Conservation (phyloP, 2,113 vertebrate species). For the Penelope pileata region DNA sequence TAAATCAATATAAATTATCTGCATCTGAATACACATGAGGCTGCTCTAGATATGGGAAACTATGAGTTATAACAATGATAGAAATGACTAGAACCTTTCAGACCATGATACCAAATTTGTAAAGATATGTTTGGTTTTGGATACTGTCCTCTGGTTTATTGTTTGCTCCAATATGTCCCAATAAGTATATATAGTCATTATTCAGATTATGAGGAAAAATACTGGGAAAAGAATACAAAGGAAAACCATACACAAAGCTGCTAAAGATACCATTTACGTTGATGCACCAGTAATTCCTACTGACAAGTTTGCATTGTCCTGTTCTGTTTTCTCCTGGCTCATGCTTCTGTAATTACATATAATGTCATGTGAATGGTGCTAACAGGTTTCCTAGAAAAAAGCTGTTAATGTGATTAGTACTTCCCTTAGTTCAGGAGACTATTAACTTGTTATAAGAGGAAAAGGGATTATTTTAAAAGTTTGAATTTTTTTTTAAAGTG, state of each 20-base stretch:
- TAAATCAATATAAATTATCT: not conserved
- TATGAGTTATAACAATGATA: not conserved
- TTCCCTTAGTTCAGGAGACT: not conserved
- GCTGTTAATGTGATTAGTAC: fast-evolving
- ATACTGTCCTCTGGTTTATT: not conserved
- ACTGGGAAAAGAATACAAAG: fast-evolving
- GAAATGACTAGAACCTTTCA: not conserved
- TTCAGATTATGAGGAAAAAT: not conserved
- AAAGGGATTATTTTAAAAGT: not conserved
- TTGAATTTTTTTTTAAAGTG: not conserved
- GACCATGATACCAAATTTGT: not conserved
- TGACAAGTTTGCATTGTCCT: not conserved
- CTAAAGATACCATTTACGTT: not conserved
- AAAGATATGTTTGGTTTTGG: not conserved
- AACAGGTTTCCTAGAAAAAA: not conserved
- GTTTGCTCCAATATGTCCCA: not conserved
- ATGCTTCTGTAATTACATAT: not conserved
- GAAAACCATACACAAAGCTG: not conserved
- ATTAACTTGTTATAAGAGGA: not conserved
- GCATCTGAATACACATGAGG: not conserved
- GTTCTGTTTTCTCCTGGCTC: not conserved
- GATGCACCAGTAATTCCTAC: not conserved
- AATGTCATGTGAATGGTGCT: not conserved
- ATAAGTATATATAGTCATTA: not conserved
- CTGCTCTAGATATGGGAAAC: not conserved